A percentile compares a stretch with the other conserved stretches of the same genome.
Conservation (phyloP, 2,888 invertebrate species). For the Epistrophe eligans region DNA sequence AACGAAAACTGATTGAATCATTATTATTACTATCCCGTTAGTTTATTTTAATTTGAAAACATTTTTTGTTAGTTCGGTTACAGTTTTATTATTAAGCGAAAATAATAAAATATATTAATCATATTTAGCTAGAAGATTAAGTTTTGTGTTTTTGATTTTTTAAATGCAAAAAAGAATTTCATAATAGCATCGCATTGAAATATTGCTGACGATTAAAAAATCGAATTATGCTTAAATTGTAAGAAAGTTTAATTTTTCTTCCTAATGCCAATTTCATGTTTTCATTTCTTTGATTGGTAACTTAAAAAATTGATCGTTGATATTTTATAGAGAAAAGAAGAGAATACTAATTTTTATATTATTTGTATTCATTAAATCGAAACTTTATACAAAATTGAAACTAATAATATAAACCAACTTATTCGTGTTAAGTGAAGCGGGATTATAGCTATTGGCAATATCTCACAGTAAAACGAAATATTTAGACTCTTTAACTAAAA, state of each 20-base stretch:
- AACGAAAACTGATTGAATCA: background rate
- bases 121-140: background rate
- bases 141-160: background rate
- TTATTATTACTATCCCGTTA: slow-evolving; percentile 50
- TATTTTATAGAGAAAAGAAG: too few relatives aligned
- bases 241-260: background rate
- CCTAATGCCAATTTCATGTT: background rate
- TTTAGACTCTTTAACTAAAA: background rate
- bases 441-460: too few relatives aligned
- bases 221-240: background rate
- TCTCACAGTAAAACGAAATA: background rate
- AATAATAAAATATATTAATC: background rate
- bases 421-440: too few relatives aligned
- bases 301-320: too few relatives aligned
- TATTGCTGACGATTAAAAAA: background rate
- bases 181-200: background rate
- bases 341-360: too few relatives aligned
- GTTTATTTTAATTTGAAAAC: slow-evolving; percentile 39
- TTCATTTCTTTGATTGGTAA: too few relatives aligned
- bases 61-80: background rate
- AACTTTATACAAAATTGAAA: too few relatives aligned
- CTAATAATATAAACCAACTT: too few relatives aligned
- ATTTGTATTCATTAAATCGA: too few relatives aligned
- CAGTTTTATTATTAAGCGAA: background rate
- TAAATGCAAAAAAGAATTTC: background rate